Evolutionary conservation across 2,113 vertebrate genomes (phyloP).

Genomic region (Actinemys pallida): DNA sequence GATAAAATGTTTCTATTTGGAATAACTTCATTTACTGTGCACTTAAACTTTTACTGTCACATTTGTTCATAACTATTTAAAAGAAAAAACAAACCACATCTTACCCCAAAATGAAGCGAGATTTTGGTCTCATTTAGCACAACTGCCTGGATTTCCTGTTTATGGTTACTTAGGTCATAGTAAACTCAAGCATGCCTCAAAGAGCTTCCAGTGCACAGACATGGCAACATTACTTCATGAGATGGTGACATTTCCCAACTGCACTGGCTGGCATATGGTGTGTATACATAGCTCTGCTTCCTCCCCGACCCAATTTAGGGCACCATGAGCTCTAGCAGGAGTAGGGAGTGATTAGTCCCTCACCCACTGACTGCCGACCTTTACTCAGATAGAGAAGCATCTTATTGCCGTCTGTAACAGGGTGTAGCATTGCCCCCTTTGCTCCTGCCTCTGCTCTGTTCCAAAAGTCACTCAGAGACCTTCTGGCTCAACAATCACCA

Average conservation of each 20-base stretch:
- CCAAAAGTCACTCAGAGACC: no score
- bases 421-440: no score
- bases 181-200: no score
- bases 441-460: no score
- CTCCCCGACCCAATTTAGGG: rapidly evolving
- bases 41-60: rapidly evolving
- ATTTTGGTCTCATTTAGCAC: rapidly evolving
- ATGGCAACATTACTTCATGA: neutral
- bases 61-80: neutral
- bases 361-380: neutral
- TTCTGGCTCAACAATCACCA: no score
- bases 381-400: rapidly evolving
- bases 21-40: rapidly evolving
- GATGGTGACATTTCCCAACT: neutral
- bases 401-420: no score
- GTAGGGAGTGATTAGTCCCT: neutral
- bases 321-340: rapidly evolving
- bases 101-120: rapidly evolving
- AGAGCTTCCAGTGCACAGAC: no score
- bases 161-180: neutral
- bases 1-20: rapidly evolving
- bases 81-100: neutral
- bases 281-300: neutral
- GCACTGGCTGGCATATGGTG: neutral
- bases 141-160: rapidly evolving